Evolutionary conservation across 2,113 vertebrate genomes (phyloP).

Genomic region (Calypte anna): DNA sequence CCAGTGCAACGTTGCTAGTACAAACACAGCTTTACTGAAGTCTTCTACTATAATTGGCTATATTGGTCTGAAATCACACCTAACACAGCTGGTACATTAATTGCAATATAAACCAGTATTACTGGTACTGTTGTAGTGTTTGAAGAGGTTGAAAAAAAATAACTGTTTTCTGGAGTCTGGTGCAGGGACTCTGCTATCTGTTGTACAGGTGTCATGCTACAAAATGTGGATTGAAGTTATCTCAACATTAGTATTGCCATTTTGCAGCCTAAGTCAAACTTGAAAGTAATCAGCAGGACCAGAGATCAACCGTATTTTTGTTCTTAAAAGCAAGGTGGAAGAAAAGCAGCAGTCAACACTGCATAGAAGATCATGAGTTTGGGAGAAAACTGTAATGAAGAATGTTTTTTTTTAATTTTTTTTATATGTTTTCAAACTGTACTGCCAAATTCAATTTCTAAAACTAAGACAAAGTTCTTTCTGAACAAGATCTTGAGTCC

Average conservation of each 20-base stretch:
- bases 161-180: not conserved
- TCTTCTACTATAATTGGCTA: not conserved
- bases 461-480: not conserved
- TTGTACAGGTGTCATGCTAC: not conserved
- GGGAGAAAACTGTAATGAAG: not conserved
- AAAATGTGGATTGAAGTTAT: not conserved
- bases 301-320: conserved; percentile 44
- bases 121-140: not conserved
- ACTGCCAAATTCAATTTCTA: not conserved
- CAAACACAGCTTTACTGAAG: not conserved
- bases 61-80: not conserved
- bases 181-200: not conserved
- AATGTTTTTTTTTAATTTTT: not conserved
- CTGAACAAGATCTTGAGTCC: not conserved
- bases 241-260: not conserved
- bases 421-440: not conserved
- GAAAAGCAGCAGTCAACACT: not conserved
- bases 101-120: not conserved
- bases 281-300: conserved; percentile 26
- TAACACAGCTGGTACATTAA: not conserved
- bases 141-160: not conserved
- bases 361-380: not conserved
- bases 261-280: not conserved
- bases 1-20: not conserved
- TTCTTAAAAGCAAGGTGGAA: not conserved